A percentile compares a stretch with the other conserved stretches of the same genome.
phyloP scores from a whole-genome alignment of 2,888 invertebrate genomes.

The Drosophila antonietae region DNA sequence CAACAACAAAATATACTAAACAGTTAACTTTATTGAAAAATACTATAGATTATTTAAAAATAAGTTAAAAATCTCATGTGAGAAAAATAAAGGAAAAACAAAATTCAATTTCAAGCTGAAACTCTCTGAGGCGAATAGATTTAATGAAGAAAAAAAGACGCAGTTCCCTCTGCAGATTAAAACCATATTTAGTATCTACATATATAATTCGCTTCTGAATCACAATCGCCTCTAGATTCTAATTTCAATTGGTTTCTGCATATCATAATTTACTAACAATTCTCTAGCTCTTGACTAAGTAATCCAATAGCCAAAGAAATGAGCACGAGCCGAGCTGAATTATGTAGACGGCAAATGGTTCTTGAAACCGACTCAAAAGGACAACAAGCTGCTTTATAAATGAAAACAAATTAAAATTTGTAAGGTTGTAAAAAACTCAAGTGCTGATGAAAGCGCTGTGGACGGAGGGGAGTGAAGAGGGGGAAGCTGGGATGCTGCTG shows the following conservation, averaged over 20 bases:
- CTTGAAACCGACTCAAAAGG: constrained; percentile 14
- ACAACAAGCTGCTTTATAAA: constrained; percentile 36
- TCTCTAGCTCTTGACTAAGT: not conserved
- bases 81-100: no score
- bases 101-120: not conserved
- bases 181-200: not conserved
- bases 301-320: not conserved
- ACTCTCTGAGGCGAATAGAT: no score
- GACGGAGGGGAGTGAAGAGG: no score
- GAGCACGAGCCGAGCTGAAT: not conserved
- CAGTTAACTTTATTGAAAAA: no score
- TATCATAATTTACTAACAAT: not conserved
- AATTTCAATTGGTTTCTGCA: not conserved
- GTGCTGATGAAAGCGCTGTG: constrained; percentile 15
- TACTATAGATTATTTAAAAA: no score
- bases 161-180: not conserved
- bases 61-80: no score
- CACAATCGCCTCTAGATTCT: not conserved
- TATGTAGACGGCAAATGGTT: constrained; percentile 11
- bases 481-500: not conserved
- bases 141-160: not conserved
- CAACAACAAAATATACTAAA: no score
- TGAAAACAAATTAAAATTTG: constrained; percentile 67
- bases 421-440: constrained; percentile 52
- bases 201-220: no score